Evolutionary conservation across 2,113 vertebrate species (phyloP).

Genomic region (Corydoras maculifer): DNA sequence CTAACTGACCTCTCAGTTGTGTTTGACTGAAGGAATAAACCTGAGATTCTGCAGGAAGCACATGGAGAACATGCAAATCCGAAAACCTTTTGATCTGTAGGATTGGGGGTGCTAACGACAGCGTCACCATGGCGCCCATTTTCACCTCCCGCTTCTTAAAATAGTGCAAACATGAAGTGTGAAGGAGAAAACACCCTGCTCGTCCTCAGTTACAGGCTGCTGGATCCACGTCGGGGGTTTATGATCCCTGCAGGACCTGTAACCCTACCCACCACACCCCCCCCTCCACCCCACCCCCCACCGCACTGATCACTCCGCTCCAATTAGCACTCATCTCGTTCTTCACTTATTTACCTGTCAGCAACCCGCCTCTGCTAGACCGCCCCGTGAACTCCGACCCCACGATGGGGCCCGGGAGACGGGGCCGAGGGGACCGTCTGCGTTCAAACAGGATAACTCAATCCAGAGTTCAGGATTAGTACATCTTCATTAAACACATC

Average conservation of each 20-base stretch:
- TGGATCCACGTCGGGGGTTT: neutral
- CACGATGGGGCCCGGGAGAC: constrained; percentile 31
- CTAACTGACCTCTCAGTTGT: too few relatives aligned
- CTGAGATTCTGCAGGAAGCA: too few relatives aligned
- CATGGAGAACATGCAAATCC: too few relatives aligned
- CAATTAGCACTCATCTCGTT: constrained; percentile 56
- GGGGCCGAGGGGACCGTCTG: neutral
- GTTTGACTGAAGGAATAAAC: too few relatives aligned
- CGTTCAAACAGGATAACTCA: neutral
- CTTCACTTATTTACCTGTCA: constrained; percentile 54
- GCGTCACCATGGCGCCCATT: too few relatives aligned
- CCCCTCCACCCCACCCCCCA: constrained; percentile 33
- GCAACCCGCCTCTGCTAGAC: constrained; percentile 4
- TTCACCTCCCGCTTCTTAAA: too few relatives aligned
- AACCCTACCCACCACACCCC: constrained; percentile 48
- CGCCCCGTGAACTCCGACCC: constrained; percentile 50
- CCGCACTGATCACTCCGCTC: constrained; percentile 39
- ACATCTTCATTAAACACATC: too few relatives aligned
- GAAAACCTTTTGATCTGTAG: too few relatives aligned
- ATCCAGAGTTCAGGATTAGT: too few relatives aligned
- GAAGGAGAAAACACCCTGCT: neutral
- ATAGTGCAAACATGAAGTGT: too few relatives aligned
- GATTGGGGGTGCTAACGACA: too few relatives aligned
- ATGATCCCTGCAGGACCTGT: constrained; percentile 48
- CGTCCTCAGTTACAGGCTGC: constrained; percentile 5